phyloP scores from a whole-genome alignment of 2,888 invertebrate genomes.

The Heliconius ismenius region DNA sequence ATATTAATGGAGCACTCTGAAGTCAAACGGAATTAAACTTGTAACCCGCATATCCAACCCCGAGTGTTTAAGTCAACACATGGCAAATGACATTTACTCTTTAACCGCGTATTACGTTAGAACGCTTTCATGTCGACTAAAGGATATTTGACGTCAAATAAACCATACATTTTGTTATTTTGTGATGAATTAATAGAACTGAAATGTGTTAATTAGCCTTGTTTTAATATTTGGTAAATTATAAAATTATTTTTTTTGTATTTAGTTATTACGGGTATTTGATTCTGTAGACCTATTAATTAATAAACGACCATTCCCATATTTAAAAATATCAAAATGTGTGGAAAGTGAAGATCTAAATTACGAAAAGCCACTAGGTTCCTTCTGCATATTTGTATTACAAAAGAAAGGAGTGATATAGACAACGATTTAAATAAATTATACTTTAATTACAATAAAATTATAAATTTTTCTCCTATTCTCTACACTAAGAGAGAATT shows the following conservation, averaged over 20 bases:
- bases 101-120: background rate
- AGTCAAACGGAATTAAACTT: background rate
- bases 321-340: background rate
- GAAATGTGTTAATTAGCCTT: background rate
- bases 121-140: slow-evolving; percentile 3
- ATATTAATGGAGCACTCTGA: background rate
- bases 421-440: too few relatives aligned
- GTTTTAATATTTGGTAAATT: background rate
- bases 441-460: too few relatives aligned
- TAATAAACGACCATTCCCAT: background rate
- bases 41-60: background rate
- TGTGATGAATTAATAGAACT: background rate
- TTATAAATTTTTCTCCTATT: background rate
- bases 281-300: too few relatives aligned
- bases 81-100: slow-evolving; percentile 22
- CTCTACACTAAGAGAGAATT: background rate
- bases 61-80: slow-evolving; percentile 16
- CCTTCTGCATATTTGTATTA: too few relatives aligned
- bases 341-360: background rate
- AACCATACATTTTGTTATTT: background rate
- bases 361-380: too few relatives aligned
- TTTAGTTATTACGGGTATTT: too few relatives aligned
- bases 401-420: too few relatives aligned
- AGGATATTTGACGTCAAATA: slow-evolving; percentile 8
- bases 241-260: too few relatives aligned